Conservation (phyloP, 2,797 vertebrate genomes). For the Tangara arthus region DNA sequence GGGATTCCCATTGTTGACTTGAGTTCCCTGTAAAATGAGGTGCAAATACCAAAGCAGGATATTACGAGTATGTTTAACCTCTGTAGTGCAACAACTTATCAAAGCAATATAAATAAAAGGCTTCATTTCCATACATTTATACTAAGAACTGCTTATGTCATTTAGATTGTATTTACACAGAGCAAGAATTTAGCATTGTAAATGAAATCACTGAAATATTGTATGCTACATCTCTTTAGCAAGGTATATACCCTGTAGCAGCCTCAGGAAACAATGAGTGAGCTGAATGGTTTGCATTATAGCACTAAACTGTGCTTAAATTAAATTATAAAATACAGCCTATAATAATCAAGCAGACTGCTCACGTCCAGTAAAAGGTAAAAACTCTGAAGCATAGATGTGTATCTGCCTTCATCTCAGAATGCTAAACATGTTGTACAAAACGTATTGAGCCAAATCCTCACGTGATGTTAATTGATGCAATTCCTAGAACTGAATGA, state of each 20-base stretch:
- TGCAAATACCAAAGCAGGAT: neutral
- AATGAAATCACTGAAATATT: neutral
- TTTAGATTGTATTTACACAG: neutral
- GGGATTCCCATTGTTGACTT: neutral
- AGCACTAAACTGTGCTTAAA: neutral
- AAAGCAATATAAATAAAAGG: constrained; percentile 4
- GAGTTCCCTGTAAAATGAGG: neutral
- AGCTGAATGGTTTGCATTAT: neutral
- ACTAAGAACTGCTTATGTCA: neutral
- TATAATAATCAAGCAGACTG: neutral
- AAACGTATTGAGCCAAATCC: neutral
- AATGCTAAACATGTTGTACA: accelerated
- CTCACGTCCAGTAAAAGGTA: neutral
- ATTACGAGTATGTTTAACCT: neutral
- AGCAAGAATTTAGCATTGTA: neutral
- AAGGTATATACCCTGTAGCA: neutral
- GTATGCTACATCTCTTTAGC: neutral
- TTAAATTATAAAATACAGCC: neutral
- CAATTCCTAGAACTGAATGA: neutral
- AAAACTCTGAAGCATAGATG: neutral
- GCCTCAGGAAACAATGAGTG: neutral
- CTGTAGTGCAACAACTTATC: neutral
- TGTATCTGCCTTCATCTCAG: neutral
- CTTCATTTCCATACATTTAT: neutral
- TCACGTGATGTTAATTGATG: neutral